These are phyloP conservation scores for Oligia strigilis DNA, from an alignment of 2,888 invertebrate genomes.

Conservation along the genomic window DNA sequence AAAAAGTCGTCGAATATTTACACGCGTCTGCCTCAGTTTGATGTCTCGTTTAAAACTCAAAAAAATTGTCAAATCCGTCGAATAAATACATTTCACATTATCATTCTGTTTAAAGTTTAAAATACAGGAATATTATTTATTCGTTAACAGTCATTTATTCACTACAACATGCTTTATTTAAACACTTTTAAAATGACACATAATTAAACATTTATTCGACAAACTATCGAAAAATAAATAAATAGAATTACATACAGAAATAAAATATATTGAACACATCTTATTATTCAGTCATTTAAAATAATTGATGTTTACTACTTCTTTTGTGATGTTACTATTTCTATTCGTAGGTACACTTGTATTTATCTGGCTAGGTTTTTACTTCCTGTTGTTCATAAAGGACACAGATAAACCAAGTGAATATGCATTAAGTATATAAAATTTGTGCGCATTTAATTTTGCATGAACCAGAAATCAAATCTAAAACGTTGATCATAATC, in stretches of 20 bases:
- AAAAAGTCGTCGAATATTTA: constrained; percentile 82
- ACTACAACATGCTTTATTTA: not conserved
- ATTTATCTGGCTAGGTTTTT: constrained; percentile 3
- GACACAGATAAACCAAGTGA: constrained; percentile 12
- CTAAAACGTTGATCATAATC: not conserved
- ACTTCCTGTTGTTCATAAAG: not conserved
- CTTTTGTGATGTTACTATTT: not conserved
- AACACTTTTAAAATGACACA: not conserved
- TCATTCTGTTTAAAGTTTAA: constrained; percentile 1
- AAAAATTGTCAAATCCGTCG: not conserved
- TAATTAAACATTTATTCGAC: constrained; percentile 10
- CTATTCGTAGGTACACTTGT: constrained; percentile 3
- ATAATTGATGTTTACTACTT: constrained; percentile 7
- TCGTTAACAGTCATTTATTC: not conserved
- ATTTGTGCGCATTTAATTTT: constrained; percentile 71
- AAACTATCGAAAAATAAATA: not conserved
- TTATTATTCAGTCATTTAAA: constrained; percentile 30
- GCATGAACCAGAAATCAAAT: constrained; percentile 19
- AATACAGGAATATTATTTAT: not conserved
- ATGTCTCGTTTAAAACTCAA: constrained; percentile 61
- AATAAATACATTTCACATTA: constrained; percentile 15
- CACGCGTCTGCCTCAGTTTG: constrained; percentile 72
- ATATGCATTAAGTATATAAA: constrained; percentile 39
- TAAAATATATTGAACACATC: constrained; percentile 11
- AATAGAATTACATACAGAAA: not conserved